A percentile compares a stretch with the other conserved stretches of the same genome.
Conservation (phyloP, 2,113 vertebrate genomes). For the Rhinolophus sinicus region DNA sequence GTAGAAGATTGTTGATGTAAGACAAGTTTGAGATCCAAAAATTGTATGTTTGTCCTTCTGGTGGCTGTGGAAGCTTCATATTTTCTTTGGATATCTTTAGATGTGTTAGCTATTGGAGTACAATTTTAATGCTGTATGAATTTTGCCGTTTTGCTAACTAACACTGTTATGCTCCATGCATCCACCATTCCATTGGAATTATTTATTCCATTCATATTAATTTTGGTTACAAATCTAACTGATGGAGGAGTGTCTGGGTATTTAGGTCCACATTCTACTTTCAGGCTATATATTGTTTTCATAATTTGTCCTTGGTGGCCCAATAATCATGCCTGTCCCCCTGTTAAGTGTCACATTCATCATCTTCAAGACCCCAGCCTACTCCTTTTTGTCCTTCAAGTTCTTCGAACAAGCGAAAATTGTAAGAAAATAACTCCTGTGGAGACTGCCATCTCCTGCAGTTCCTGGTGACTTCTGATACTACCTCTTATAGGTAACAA, state of each 20-base stretch:
- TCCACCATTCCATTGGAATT: constrained; percentile 88
- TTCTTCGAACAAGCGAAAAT: constrained; percentile 99
- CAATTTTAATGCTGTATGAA: constrained; percentile 99
- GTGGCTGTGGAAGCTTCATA: constrained; percentile 99
- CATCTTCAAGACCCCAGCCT: constrained; percentile 99
- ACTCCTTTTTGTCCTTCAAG: constrained; percentile 99
- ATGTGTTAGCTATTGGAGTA: constrained; percentile 99
- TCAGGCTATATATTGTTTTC: too few relatives aligned
- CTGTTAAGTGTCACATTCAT: constrained; percentile 98
- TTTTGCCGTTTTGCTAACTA: constrained; percentile 99
- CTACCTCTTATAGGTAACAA: not conserved
- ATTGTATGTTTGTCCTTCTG: constrained; percentile 99
- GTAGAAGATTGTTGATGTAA: constrained; percentile 92
- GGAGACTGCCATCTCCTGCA: too few relatives aligned
- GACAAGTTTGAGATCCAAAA: constrained; percentile 97
- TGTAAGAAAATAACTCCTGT: constrained; percentile 97
- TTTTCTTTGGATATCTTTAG: constrained; percentile 99
- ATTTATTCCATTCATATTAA: too few relatives aligned
- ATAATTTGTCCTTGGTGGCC: constrained; percentile 89
- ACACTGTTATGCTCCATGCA: constrained; percentile 95
- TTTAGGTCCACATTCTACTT: too few relatives aligned
- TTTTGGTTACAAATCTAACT: too few relatives aligned
- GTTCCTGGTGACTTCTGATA: not conserved
- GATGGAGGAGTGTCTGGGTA: too few relatives aligned
- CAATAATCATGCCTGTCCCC: constrained; percentile 99